Evolutionary conservation across 23 tunicate genomes (phyloP).

Genomic region (Ascidia mentula): DNA sequence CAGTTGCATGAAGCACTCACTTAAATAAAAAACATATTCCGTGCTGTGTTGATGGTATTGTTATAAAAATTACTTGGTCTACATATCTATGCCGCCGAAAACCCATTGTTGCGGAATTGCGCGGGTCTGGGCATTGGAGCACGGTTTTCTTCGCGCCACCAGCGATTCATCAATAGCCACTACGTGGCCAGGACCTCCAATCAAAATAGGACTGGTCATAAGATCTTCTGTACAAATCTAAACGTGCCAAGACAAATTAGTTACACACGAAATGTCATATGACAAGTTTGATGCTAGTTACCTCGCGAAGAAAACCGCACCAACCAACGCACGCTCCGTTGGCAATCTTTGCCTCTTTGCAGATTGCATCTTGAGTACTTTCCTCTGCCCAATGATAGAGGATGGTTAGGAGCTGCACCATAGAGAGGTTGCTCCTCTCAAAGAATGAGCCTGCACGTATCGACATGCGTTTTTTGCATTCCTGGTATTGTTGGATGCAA

Average conservation of each 20-base stretch:
- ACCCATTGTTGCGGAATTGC: conserved; percentile 12
- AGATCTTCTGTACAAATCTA: not conserved
- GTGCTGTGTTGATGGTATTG: too few relatives aligned
- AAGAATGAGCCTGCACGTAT: not conserved
- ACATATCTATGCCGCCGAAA: conserved; percentile 13
- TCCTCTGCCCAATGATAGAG: not conserved
- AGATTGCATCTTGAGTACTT: not conserved
- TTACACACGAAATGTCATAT: not conserved
- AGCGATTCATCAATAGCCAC: conserved; percentile 15
- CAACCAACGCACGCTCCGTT: not conserved
- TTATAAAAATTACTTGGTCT: not conserved
- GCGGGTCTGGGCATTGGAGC: conserved; percentile 2
- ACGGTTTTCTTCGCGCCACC: conserved; percentile 14
- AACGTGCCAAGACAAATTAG: not conserved
- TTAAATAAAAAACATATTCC: not conserved
- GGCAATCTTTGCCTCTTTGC: not conserved
- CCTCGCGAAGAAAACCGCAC: not conserved
- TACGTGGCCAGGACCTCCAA: conserved; percentile 8
- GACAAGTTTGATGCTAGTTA: not conserved
- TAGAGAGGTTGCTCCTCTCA: not conserved
- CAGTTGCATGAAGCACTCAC: not conserved
- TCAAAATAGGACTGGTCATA: not conserved
- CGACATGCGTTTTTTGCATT: not conserved
- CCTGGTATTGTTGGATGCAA: too few relatives aligned
- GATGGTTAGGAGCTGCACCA: not conserved